Conservation (phyloP, 2,113 vertebrate genomes). For the Alligator mississippiensis region DNA sequence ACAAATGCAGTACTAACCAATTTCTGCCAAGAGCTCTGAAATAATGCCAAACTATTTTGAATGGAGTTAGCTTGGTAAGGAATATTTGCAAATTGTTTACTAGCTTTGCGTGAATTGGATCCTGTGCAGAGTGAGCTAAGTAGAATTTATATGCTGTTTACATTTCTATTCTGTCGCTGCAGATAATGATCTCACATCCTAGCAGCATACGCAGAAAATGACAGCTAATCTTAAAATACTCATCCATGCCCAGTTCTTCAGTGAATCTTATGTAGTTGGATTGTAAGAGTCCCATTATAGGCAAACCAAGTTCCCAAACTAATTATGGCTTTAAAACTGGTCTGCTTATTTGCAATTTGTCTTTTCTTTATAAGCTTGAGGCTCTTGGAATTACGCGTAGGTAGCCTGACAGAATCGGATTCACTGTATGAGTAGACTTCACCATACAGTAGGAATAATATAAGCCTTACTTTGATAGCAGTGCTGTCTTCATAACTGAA, state of each 20-base stretch:
- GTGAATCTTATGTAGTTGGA: neutral
- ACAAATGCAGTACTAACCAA: neutral
- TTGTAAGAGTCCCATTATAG: neutral
- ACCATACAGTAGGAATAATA: neutral
- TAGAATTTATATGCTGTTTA: neutral
- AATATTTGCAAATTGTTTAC: neutral
- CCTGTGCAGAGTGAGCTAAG: neutral
- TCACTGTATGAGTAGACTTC: neutral
- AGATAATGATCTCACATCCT: neutral
- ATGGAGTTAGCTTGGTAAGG: neutral
- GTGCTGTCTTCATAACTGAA: neutral
- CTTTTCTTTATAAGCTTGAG: neutral
- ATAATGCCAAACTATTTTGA: neutral
- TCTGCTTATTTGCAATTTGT: neutral
- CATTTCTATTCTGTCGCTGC: neutral
- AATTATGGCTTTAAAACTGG: neutral
- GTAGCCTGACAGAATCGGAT: neutral
- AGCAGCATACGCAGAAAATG: fast-evolving
- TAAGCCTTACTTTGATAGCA: neutral
- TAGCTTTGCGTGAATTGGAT: neutral
- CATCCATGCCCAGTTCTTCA: neutral
- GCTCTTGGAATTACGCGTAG: neutral
- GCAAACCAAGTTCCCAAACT: neutral
- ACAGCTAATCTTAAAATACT: neutral
- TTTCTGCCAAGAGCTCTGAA: neutral